These are phyloP conservation scores for Amphibalanus amphitrite DNA, from an alignment of 1,140 invertebrate species.

Conservation along the genomic window DNA sequence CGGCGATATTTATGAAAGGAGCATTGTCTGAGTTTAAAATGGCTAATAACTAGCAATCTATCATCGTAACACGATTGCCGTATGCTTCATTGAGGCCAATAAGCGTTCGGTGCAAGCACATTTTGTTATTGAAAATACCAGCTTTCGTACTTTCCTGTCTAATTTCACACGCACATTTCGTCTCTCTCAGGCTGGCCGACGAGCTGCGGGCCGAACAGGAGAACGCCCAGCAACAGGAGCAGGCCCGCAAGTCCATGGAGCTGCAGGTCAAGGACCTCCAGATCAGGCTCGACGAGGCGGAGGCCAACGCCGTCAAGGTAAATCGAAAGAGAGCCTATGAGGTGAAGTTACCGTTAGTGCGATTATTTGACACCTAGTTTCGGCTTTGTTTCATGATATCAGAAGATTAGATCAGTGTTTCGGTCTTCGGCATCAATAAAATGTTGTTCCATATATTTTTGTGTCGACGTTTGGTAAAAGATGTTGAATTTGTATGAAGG, in stretches of 20 bases:
- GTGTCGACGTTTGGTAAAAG: not conserved
- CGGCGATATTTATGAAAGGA: too few species aligned
- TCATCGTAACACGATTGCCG: too few species aligned
- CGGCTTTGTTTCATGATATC: not conserved
- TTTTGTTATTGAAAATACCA: too few species aligned
- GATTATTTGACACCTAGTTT: slow-evolving; percentile 21
- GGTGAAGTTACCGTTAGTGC: slow-evolving; percentile 28
- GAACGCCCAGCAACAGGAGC: slow-evolving; percentile 37
- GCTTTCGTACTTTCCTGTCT: too few species aligned
- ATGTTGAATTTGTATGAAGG: not conserved
- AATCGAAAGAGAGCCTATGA: slow-evolving; percentile 34
- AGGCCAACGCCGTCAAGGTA: too few species aligned
- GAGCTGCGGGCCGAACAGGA: slow-evolving; percentile 44
- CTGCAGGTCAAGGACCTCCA: slow-evolving; percentile 33
- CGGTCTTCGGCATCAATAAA: not conserved
- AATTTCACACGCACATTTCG: too few species aligned
- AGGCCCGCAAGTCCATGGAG: slow-evolving; percentile 39
- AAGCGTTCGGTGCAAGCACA: too few species aligned
- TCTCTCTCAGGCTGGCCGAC: slow-evolving; percentile 30
- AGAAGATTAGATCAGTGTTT: too few species aligned
- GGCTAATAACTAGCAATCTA: too few species aligned
- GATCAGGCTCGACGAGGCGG: slow-evolving; percentile 84
- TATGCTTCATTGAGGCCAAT: too few species aligned
- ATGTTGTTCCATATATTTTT: not conserved
- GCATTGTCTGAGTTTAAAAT: too few species aligned